Evolutionary conservation across 2,113 vertebrate genomes (phyloP).

Genomic region (Neotoma lepida): DNA sequence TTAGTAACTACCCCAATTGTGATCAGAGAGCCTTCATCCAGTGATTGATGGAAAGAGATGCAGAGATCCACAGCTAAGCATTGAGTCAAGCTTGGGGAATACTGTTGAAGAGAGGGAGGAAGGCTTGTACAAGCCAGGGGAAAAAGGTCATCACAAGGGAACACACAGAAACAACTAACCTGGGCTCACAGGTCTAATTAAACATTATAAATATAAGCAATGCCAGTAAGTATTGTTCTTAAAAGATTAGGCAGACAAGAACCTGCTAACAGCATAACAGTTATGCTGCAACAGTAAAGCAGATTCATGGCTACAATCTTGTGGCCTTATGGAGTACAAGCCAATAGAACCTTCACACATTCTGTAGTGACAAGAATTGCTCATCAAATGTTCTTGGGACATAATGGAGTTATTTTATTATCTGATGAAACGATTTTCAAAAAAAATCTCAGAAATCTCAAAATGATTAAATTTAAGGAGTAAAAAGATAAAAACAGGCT

Average conservation of each 20-base stretch:
- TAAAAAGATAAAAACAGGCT: not conserved
- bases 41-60: not conserved
- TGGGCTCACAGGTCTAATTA: not conserved
- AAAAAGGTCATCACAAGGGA: not conserved
- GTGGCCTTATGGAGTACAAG: not conserved
- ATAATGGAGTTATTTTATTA: conserved; percentile 2
- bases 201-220: conserved; percentile 49
- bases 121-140: no score
- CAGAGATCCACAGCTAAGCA: not conserved
- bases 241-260: conserved; percentile 15
- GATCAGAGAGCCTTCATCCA: not conserved
- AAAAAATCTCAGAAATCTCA: conserved; percentile 15
- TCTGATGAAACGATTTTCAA: conserved; percentile 11
- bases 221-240: conserved; percentile 10
- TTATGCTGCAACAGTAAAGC: not conserved
- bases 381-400: not conserved
- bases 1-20: not conserved
- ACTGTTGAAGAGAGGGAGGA: no score
- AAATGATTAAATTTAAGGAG: not conserved
- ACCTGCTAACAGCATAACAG: not conserved
- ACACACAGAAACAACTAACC: not conserved
- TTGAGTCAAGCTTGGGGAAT: no score
- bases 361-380: not conserved
- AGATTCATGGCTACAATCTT: not conserved
- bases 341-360: conserved; percentile 2